Evolutionary conservation across 2,888 invertebrate species (phyloP), one percentile per base, ranked within the genome.

Genomic region (Eupithecia vulgata): DNA sequence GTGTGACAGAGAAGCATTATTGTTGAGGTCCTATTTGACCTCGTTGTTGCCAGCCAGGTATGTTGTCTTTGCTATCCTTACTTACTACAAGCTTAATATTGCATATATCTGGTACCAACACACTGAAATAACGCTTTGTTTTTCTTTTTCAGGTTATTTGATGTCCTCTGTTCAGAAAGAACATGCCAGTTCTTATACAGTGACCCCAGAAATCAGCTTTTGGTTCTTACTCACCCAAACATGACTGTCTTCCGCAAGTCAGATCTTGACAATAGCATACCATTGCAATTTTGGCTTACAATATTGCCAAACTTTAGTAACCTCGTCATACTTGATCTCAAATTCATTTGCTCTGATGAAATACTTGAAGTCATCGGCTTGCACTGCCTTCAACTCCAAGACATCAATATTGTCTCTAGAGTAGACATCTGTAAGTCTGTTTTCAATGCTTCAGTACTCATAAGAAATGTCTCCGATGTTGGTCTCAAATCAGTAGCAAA

Each of bases 311-410:
- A 82, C 75, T 91, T 94, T 76, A 88, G 80, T 73, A 88, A 89
- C 70, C 87, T 95, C 81, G 86, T 91, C 15, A 87, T 93, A 73
- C 89, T 95, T 5, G 94, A 95, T 77, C 89, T 95, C 61, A 94
- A 93, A 84, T 94, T 94, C 80, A 90, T 94, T 78, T 95, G 95
- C 79, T 94, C 94, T 34, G 94, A 95, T 79, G 94, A 95, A 86
- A 94, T 95, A 65, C 90, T 95, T 17, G 83, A 92, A 83, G 88
- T 93, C 37, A 87, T 94, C 1, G 90, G 93, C 57, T 78, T 82
- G 21, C 87, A 85, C 77, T 95, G 95, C 79, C 88, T 82, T 52
- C 80, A 90, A 52, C 88, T 95, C 1, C 91, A 93, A 83, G 94
- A 94, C 81, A 85, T 95, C 52, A 95, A 95, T 79, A 93, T 94